Conservation (phyloP, 2,113 vertebrate genomes). For the Todiramphus chloris region DNA sequence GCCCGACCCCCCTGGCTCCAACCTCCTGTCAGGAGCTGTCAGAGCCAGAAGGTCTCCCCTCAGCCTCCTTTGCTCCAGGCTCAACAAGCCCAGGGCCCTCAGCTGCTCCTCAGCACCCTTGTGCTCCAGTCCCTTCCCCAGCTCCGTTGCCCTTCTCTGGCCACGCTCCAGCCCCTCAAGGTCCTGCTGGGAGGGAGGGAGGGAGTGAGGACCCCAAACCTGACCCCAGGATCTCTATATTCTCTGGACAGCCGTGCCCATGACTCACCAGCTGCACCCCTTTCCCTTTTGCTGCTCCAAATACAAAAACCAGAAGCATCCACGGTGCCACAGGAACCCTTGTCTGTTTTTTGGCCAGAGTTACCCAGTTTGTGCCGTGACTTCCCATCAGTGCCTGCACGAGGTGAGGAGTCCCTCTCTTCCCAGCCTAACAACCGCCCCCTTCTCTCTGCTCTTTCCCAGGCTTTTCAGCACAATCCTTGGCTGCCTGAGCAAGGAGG, state of each 20-base stretch:
- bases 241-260: fast-evolving
- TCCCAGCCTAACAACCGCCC: not conserved
- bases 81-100: no score
- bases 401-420: not conserved
- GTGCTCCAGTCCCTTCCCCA: not conserved
- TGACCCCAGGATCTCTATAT: not conserved
- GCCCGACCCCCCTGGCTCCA: no score
- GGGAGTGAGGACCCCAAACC: not conserved
- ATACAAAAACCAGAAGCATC: not conserved
- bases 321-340: fast-evolving
- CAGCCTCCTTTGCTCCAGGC: no score
- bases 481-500: not conserved
- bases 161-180: not conserved
- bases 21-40: no score
- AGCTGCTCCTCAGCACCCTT: no score
- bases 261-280: not conserved
- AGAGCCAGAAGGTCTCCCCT: no score
- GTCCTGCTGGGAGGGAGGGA: not conserved
- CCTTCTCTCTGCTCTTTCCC: not conserved
- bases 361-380: not conserved
- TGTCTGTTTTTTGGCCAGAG: not conserved
- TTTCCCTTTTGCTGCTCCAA: no score
- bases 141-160: not conserved
- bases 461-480: not conserved
- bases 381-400: not conserved